These are phyloP conservation scores for Pipistrellus pygmaeus DNA, from an alignment of 2,797 vertebrate genomes.

Conservation along the genomic window DNA sequence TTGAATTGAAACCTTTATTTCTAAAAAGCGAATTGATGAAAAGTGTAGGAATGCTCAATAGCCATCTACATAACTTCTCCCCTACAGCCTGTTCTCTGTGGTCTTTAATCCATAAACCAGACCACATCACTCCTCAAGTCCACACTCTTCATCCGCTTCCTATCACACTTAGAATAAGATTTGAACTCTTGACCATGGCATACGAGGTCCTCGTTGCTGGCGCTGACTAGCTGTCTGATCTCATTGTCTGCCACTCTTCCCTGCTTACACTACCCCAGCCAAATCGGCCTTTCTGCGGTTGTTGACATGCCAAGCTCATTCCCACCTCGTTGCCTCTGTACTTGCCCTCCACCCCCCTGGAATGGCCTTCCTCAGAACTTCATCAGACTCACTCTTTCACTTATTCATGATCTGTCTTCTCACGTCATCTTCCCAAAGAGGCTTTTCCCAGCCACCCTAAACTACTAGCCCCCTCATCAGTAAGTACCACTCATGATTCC, in stretches of 20 bases:
- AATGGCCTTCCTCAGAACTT: background rate
- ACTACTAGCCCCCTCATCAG: background rate
- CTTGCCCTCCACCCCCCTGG: background rate
- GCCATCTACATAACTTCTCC: background rate
- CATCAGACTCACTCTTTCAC: background rate
- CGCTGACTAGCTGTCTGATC: background rate
- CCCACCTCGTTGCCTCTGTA: too few species aligned
- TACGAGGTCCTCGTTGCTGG: background rate
- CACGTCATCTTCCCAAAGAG: background rate
- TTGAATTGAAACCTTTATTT: slow-evolving; percentile 25
- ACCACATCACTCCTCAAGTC: background rate
- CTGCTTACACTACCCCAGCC: background rate
- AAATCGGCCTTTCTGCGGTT: background rate
- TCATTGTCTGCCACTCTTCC: background rate
- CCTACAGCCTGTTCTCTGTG: background rate
- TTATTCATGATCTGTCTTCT: background rate
- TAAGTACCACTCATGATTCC: background rate
- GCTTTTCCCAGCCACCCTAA: background rate
- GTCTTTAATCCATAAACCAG: background rate
- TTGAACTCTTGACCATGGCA: background rate
- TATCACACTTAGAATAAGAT: background rate
- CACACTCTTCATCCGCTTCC: background rate
- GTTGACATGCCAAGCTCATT: background rate
- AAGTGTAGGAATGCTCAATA: background rate
- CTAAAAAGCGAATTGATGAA: background rate